These are phyloP conservation scores for Imbricaverruca yamaguchii DNA, from an alignment of 2,888 invertebrate genomes.

Conservation along the genomic window DNA sequence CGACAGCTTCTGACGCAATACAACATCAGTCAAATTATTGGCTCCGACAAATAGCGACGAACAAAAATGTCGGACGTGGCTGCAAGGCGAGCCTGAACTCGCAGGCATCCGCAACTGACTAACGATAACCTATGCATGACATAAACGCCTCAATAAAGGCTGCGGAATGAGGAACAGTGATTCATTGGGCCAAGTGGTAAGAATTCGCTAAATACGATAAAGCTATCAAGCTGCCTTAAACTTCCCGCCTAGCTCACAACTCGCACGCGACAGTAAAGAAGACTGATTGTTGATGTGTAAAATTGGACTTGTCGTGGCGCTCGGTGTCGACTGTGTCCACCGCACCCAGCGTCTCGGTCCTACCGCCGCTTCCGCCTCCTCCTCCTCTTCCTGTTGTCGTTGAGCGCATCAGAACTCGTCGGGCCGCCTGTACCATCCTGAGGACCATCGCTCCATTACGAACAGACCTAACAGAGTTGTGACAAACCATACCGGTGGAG, in stretches of 20 bases:
- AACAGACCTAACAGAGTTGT: too few relatives aligned
- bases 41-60: too few relatives aligned
- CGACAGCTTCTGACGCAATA: too few relatives aligned
- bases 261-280: not conserved
- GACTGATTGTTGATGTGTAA: not conserved
- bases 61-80: too few relatives aligned
- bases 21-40: too few relatives aligned
- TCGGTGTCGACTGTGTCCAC: not conserved
- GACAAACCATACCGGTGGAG: too few relatives aligned
- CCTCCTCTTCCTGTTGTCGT: not conserved
- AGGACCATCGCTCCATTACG: not conserved
- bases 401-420: not conserved
- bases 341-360: not conserved
- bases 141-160: not conserved
- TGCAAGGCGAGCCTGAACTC: too few relatives aligned
- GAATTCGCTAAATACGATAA: not conserved
- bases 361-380: not conserved
- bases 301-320: not conserved
- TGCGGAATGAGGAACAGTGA: not conserved
- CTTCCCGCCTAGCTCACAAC: not conserved
- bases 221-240: not conserved
- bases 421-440: not conserved
- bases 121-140: not conserved
- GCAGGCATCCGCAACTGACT: not conserved
- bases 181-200: not conserved